These are phyloP conservation scores for Pseudomyrmex dendroicus DNA, from an alignment of 1,140 invertebrate species.

Conservation along the genomic window DNA sequence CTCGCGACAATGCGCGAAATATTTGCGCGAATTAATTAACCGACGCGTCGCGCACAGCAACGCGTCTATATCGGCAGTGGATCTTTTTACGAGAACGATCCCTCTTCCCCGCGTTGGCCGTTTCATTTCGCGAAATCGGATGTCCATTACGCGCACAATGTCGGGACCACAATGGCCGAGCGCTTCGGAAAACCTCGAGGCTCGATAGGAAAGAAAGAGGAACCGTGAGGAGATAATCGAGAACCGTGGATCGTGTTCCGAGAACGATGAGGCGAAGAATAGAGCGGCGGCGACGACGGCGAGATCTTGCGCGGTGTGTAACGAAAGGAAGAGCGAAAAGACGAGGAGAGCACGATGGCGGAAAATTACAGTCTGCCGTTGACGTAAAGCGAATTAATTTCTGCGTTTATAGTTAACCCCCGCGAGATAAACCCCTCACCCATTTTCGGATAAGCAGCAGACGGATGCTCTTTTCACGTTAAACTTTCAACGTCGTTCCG, in stretches of 20 bases:
- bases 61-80: constrained; percentile 12
- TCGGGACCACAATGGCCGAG: constrained; percentile 33
- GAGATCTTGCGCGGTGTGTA: background rate
- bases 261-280: constrained; percentile 43
- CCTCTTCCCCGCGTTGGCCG: background rate
- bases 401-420: constrained; percentile 29
- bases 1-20: constrained; percentile 31
- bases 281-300: background rate
- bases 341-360: background rate
- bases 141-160: constrained; percentile 52
- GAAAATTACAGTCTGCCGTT: constrained; percentile 57
- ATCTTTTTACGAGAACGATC: constrained; percentile 31
- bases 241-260: constrained; percentile 19
- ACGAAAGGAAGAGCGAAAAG: background rate
- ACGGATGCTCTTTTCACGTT: constrained; percentile 33
- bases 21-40: constrained; percentile 46
- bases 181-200: constrained; percentile 4
- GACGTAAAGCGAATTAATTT: constrained; percentile 61
- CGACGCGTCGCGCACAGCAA: constrained; percentile 44
- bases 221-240: constrained; percentile 56
- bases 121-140: constrained; percentile 43
- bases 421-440: background rate
- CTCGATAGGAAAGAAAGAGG: constrained; percentile 35
- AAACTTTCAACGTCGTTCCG: background rate
- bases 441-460: background rate